phyloP scores from a whole-genome alignment of 2,113 vertebrate species.

The Tupaia tana region DNA sequence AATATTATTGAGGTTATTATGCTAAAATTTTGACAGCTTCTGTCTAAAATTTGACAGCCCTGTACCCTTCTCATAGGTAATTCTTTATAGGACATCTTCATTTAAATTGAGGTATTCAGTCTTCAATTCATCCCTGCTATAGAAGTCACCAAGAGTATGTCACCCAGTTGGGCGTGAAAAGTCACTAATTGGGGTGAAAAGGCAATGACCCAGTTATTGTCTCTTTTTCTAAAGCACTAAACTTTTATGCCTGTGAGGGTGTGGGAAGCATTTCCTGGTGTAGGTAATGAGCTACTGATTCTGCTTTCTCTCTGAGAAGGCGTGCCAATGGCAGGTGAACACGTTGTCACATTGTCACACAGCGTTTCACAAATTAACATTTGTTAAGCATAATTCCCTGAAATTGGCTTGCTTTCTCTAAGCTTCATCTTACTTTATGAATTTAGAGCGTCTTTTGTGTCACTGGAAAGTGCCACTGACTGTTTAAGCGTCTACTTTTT shows the following conservation, averaged over 20 bases:
- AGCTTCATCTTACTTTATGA: background rate
- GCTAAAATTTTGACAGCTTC: background rate
- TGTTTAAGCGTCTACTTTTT: background rate
- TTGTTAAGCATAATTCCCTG: background rate
- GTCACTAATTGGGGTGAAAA: too few species aligned
- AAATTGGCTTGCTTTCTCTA: background rate
- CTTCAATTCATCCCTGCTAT: background rate
- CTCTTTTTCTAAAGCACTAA: slow-evolving; percentile 10
- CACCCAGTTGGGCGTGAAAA: too few species aligned
- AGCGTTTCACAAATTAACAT: background rate
- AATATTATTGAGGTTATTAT: background rate
- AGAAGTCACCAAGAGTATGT: background rate
- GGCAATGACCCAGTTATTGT: too few species aligned
- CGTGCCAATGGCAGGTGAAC: background rate
- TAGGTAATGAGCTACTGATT: background rate
- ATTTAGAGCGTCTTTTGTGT: background rate
- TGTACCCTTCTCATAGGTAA: background rate
- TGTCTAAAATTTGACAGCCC: background rate
- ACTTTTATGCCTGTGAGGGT: background rate
- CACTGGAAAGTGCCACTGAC: background rate
- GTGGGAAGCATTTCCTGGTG: background rate
- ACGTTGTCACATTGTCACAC: background rate
- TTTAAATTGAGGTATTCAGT: background rate
- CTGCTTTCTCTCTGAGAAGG: background rate
- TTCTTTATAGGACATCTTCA: background rate